Conservation (phyloP, 2,113 vertebrate species). For the Hippocampus comes region DNA sequence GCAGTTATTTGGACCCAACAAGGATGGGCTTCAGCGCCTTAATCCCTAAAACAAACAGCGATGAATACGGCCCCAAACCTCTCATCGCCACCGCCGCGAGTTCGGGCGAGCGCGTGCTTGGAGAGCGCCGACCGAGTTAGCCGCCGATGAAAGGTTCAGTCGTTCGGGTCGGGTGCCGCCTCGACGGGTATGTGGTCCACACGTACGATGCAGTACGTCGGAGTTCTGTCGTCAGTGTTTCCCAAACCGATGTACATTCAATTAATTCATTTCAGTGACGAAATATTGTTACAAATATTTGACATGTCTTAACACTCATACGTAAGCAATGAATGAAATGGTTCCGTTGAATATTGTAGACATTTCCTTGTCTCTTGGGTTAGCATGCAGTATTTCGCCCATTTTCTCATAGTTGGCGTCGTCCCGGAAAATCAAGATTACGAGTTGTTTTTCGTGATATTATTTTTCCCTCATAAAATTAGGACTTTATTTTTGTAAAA, state of each 20-base stretch:
- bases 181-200: conserved; percentile 2
- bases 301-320: not conserved
- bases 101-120: conserved; percentile 27
- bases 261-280: no score
- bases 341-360: no score
- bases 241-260: no score
- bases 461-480: no score
- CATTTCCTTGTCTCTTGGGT: no score
- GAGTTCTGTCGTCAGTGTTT: not conserved
- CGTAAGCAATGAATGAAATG: not conserved
- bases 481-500: no score
- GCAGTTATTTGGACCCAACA: conserved; percentile 15
- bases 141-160: conserved; percentile 50
- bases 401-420: no score
- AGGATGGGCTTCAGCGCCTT: conserved; percentile 44
- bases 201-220: not conserved
- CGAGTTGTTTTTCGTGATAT: no score
- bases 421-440: no score
- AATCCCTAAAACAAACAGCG: conserved; percentile 64
- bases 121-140: conserved; percentile 25
- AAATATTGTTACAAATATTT: not conserved
- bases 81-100: conserved; percentile 42
- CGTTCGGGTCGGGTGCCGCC: conserved; percentile 1
- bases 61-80: conserved; percentile 36
- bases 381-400: no score